Conservation (phyloP, 2,888 invertebrate genomes). For the Leptinotarsa peninsularis region DNA sequence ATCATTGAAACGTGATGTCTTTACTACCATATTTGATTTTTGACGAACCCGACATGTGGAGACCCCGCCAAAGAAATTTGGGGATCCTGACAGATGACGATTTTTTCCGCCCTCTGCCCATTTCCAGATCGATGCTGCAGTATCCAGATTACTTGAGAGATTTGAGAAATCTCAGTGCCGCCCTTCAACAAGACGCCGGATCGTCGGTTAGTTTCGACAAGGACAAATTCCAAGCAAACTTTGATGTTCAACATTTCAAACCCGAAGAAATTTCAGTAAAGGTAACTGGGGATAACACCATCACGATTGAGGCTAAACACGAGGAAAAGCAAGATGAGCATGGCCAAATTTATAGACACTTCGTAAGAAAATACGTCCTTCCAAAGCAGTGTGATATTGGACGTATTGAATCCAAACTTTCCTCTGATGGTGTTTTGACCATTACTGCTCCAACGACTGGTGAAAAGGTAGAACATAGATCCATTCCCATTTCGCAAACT, state of each 20-base stretch:
- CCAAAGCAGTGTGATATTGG: slow-evolving; percentile 40
- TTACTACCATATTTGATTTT: slow-evolving; percentile 26
- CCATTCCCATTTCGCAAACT: slow-evolving; percentile 36
- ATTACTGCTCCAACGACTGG: slow-evolving; percentile 35
- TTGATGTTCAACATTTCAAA: slow-evolving; percentile 43
- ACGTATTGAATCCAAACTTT: slow-evolving; percentile 37
- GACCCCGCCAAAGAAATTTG: slow-evolving; percentile 10
- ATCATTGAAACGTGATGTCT: slow-evolving; percentile 22
- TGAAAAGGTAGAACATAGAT: slow-evolving; percentile 29
- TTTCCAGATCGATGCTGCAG: slow-evolving; percentile 23
- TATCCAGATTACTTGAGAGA: slow-evolving; percentile 18
- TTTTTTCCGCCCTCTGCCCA: slow-evolving; percentile 8
- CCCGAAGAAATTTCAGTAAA: slow-evolving; percentile 42
- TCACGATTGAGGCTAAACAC: slow-evolving; percentile 41
- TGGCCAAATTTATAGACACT: slow-evolving; percentile 36
- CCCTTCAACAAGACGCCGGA: slow-evolving; percentile 19
- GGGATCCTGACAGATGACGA: slow-evolving; percentile 16
- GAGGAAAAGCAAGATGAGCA: slow-evolving; percentile 42
- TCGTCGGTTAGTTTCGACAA: slow-evolving; percentile 21
- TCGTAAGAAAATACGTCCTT: slow-evolving; percentile 39
- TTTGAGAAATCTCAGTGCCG: slow-evolving; percentile 17
- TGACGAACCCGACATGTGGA: slow-evolving; percentile 29
- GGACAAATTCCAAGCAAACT: slow-evolving; percentile 39
- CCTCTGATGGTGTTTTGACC: slow-evolving; percentile 39
- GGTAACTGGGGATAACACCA: slow-evolving; percentile 31